Conservation (phyloP, 2,797 vertebrate species). For the Sebastes melanostomus region DNA sequence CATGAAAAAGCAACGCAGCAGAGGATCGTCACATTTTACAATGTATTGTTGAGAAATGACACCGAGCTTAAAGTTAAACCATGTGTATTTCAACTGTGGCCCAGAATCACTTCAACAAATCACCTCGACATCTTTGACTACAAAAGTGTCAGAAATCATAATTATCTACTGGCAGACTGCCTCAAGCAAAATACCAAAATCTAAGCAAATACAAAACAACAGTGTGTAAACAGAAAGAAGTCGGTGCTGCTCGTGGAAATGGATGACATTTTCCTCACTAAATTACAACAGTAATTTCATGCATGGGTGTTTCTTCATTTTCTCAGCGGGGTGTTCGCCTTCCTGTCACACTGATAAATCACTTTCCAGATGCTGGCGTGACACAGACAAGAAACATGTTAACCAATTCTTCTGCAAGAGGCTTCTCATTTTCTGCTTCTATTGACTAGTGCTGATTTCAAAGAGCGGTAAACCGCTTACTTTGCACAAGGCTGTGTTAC, state of each 20-base stretch:
- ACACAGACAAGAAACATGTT: conserved; percentile 53
- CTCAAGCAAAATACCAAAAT: conserved; percentile 20
- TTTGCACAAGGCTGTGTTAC: not conserved
- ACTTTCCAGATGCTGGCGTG: conserved; percentile 45
- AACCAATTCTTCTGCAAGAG: conserved; percentile 34
- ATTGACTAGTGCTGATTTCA: conserved; percentile 1
- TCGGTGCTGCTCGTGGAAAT: conserved; percentile 21
- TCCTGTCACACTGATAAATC: conserved; percentile 51
- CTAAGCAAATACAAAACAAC: conserved; percentile 13
- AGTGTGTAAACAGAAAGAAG: conserved; percentile 43
- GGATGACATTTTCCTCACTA: conserved; percentile 46
- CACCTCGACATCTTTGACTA: conserved; percentile 25
- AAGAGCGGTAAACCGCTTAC: not conserved
- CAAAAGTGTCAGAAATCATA: conserved; percentile 29
- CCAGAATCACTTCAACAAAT: conserved; percentile 22
- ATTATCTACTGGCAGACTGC: conserved; percentile 38
- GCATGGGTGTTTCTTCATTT: conserved; percentile 59
- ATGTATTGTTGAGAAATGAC: conserved; percentile 3
- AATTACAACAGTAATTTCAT: conserved; percentile 69
- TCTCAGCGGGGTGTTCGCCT: conserved; percentile 35
- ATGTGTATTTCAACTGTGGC: conserved; percentile 18
- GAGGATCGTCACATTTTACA: not conserved
- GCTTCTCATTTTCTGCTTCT: conserved; percentile 26
- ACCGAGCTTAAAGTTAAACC: conserved; percentile 33
- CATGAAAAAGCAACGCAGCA: not conserved